Conservation (phyloP, 1,140 invertebrate genomes). For the Cheumatopsyche charites region DNA sequence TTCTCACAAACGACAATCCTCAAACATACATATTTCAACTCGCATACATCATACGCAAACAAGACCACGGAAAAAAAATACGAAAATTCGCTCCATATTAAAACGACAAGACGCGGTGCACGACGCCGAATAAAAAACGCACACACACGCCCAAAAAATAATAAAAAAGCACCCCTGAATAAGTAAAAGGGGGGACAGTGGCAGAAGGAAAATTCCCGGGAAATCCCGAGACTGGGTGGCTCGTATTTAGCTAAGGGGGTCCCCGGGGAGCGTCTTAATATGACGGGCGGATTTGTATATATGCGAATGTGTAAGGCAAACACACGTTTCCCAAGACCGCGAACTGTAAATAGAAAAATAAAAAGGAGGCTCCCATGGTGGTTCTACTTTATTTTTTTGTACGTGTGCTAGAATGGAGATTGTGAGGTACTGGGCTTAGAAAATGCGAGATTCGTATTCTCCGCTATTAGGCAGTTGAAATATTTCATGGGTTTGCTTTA, state of each 20-base stretch:
- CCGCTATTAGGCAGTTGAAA: conserved; percentile 6
- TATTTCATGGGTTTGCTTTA: conserved; percentile 37
- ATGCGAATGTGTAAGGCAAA: conserved; percentile 39
- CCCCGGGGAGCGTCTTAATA: conserved; percentile 39
- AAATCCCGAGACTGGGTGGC: neutral
- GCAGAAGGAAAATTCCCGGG: conserved; percentile 6
- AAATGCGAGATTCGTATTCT: neutral
- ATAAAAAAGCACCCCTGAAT: conserved; percentile 3
- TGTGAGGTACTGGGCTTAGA: no score
- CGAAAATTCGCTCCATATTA: conserved; percentile 8
- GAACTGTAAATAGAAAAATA: conserved; percentile 26
- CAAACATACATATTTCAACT: no score
- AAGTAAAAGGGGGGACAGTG: neutral
- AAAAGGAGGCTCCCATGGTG: conserved; percentile 13
- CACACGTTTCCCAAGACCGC: conserved; percentile 10
- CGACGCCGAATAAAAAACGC: conserved; percentile 2
- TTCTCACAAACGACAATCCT: no score
- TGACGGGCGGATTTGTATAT: conserved; percentile 37
- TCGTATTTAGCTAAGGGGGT: conserved; percentile 27
- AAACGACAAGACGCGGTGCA: conserved; percentile 1
- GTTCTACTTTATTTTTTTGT: no score
- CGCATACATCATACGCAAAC: no score
- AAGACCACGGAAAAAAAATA: neutral
- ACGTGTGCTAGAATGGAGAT: no score
- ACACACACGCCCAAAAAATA: neutral